phyloP scores from a whole-genome alignment of 2,797 vertebrate species.

The Enteromius trimaculatus region DNA sequence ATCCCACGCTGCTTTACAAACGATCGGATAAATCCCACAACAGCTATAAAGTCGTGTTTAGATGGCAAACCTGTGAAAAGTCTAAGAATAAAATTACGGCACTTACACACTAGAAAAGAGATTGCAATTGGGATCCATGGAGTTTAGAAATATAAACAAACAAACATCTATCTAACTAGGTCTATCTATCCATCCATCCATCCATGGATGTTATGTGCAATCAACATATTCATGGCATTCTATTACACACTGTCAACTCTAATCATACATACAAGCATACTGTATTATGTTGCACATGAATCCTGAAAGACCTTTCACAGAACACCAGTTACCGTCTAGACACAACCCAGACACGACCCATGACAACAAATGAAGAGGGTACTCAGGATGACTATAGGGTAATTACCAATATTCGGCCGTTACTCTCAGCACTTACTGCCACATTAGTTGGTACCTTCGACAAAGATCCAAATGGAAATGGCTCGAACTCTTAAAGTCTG shows the following conservation, averaged over 20 bases:
- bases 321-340: background rate
- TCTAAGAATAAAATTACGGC: background rate
- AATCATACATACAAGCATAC: background rate
- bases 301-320: background rate
- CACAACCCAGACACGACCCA: slow-evolving; percentile 2
- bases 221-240: background rate
- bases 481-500: slow-evolving; percentile 66
- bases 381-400: slow-evolving; percentile 27
- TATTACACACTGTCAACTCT: background rate
- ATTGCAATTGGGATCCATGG: too few relatives aligned
- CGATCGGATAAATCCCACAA: slow-evolving; percentile 14
- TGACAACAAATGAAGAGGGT: slow-evolving; percentile 26
- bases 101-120: background rate
- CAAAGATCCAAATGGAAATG: slow-evolving; percentile 37
- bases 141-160: slow-evolving; percentile 9
- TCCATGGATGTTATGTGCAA: background rate
- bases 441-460: slow-evolving; percentile 33
- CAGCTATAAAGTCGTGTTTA: background rate
- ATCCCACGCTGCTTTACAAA: slow-evolving; percentile 33
- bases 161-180: too few relatives aligned
- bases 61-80: background rate
- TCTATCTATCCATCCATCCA: background rate
- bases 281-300: background rate
- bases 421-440: slow-evolving; percentile 34
- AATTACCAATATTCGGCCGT: slow-evolving; percentile 31